These are phyloP conservation scores for Leptoteleia sp. DNA, from an alignment of 1,140 invertebrate species.

Conservation along the genomic window DNA sequence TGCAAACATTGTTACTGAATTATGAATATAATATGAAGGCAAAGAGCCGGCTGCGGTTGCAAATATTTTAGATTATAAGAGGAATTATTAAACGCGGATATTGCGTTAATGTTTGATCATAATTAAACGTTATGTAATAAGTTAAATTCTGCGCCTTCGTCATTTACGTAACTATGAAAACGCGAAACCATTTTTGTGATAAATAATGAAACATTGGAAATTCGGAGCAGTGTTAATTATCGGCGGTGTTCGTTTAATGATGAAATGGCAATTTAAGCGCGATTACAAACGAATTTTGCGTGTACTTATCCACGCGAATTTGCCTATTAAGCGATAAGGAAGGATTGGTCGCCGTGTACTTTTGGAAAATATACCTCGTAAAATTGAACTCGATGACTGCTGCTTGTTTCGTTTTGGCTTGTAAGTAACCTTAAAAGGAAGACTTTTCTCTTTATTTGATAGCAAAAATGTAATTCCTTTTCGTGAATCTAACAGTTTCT, in stretches of 20 bases:
- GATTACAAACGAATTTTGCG: conserved; percentile 14
- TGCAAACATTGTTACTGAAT: too few relatives aligned
- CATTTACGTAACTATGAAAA: conserved; percentile 12
- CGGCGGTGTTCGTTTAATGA: too few relatives aligned
- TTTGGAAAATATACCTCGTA: conserved; percentile 26
- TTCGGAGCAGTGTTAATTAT: background rate
- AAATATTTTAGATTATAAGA: too few relatives aligned
- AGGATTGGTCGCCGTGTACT: background rate
- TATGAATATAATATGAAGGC: too few relatives aligned
- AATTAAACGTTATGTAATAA: too few relatives aligned
- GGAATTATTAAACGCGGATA: too few relatives aligned
- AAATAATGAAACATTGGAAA: too few relatives aligned
- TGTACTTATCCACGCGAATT: conserved; percentile 25
- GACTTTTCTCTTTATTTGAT: conserved; percentile 40
- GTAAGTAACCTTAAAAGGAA: conserved; percentile 17
- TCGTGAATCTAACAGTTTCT: too few relatives aligned
- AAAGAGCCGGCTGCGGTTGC: too few relatives aligned
- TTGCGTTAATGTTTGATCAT: too few relatives aligned
- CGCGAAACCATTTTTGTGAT: background rate
- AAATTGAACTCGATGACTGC: conserved; percentile 37
- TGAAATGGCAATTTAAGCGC: too few relatives aligned
- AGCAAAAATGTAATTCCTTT: conserved; percentile 33
- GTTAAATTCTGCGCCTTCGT: background rate
- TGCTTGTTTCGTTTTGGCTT: conserved; percentile 15
- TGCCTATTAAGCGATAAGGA: conserved; percentile 9